These are phyloP conservation scores for Corythornis vintsioides DNA, from an alignment of 2,113 vertebrate genomes.

Conservation along the genomic window DNA sequence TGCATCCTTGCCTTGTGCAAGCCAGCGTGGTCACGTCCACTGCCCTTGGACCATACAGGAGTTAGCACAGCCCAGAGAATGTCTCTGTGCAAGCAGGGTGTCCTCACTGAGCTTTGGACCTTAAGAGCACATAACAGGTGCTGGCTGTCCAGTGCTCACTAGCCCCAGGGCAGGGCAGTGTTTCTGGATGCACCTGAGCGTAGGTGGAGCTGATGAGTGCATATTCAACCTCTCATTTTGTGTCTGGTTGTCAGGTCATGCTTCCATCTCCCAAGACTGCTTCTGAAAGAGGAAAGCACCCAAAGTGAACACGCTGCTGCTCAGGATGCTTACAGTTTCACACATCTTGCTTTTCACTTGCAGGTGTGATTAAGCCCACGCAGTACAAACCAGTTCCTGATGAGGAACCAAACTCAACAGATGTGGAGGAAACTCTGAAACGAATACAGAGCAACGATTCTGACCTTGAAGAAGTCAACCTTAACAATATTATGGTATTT, in stretches of 20 bases:
- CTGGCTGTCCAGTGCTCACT: neutral
- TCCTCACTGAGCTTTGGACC: neutral
- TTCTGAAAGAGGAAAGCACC: neutral
- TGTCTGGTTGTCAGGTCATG: neutral
- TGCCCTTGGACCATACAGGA: fast-evolving
- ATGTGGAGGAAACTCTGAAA: constrained; percentile 91
- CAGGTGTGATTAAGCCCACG: constrained; percentile 96
- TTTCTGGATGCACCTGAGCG: fast-evolving
- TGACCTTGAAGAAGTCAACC: constrained; percentile 92
- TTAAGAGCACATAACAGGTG: fast-evolving
- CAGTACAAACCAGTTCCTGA: constrained; percentile 96
- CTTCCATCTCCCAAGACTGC: neutral
- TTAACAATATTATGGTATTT: constrained; percentile 95
- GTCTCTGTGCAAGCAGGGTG: fast-evolving
- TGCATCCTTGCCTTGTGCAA: neutral
- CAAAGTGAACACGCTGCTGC: neutral
- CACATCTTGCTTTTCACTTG: neutral
- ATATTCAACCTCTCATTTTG: neutral
- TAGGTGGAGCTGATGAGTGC: neutral
- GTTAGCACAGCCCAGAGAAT: neutral
- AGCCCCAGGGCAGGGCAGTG: fast-evolving
- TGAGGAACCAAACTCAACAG: constrained; percentile 92
- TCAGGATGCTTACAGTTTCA: neutral
- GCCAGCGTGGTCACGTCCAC: fast-evolving
- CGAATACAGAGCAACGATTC: constrained; percentile 89